Evolutionary conservation across 2,113 vertebrate genomes (phyloP), one percentile per base, ranked within the genome.

Genomic region (Bettongia penicillata): DNA sequence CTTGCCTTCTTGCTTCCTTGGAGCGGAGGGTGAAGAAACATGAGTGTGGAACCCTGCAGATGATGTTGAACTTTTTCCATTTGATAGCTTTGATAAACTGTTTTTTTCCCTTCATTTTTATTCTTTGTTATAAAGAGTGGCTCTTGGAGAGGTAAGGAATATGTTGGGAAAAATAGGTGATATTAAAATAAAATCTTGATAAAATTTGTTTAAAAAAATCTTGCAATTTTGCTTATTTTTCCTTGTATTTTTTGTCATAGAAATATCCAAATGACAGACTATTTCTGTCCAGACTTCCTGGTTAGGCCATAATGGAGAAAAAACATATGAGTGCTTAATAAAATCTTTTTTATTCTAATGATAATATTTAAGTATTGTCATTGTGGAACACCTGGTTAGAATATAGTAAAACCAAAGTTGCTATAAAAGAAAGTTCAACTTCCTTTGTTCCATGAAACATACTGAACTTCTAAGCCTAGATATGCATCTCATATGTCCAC

Each of bases 391-490:
- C 90, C 92, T 94, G 43, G n/a, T 47, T 50, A 90, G 93, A 92
- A 3, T 16, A 92, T 91, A 37, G 91, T 96, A 53, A 93, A 51
- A 91, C n/a, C 7, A 37, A 93, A 93, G 4, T 90, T 91, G 8
- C 77, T 95, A 48, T 25, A 93, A 91, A 96, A 94, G 57, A n/a
- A 94, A 47, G 8, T 94, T 95, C 23, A 90, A 5, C 16, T 90
- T 94, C 53, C 28, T 90, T 23, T 92, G 28, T n/a, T 93, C 92
- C 3, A 31, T 84, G 49, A 26, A 1, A 9, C 8, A 31, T 8
- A 91, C 93, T 53, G 2, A 61, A 68, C 26, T 94, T 94, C 91
- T 25, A 48, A 37, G 50, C 49, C 77, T 48, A 68, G 14, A n/a
- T 61, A 24, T 7, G 51, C 3, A 95, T 57, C 91, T 92, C 68